phyloP scores from a whole-genome alignment of 2,797 vertebrate genomes.

The Scleropages formosus region DNA sequence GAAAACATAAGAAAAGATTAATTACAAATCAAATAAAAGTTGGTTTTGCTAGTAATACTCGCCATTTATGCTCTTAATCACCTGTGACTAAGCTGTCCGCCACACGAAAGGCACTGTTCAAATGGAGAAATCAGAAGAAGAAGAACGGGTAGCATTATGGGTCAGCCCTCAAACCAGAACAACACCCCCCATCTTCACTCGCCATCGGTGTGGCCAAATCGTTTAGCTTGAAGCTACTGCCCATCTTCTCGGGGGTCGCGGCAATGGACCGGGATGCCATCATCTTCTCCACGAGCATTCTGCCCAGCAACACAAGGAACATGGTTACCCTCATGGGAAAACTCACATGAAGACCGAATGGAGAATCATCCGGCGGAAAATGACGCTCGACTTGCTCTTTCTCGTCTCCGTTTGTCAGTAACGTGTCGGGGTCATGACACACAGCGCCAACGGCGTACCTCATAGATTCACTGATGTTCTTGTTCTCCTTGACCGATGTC shows the following conservation, averaged over 20 bases:
- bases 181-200: constrained; percentile 21
- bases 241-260: background rate
- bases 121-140: background rate
- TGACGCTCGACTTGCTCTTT: background rate
- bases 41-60: no score
- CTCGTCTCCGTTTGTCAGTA: background rate
- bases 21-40: no score
- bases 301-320: background rate
- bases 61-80: constrained; percentile 1
- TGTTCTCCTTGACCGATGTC: constrained; percentile 85
- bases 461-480: constrained; percentile 77
- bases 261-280: constrained; percentile 18
- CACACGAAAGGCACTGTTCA: background rate
- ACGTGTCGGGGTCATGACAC: background rate
- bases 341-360: background rate
- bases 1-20: no score
- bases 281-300: constrained; percentile 33
- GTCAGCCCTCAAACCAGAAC: constrained; percentile 1
- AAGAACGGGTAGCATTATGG: background rate
- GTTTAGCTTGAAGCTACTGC: constrained; percentile 31
- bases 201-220: background rate
- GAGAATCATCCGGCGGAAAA: background rate
- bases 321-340: background rate
- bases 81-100: background rate
- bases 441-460: constrained; percentile 57